Evolutionary conservation across 2,888 invertebrate species (phyloP).

Genomic region (Dorcus hopei): DNA sequence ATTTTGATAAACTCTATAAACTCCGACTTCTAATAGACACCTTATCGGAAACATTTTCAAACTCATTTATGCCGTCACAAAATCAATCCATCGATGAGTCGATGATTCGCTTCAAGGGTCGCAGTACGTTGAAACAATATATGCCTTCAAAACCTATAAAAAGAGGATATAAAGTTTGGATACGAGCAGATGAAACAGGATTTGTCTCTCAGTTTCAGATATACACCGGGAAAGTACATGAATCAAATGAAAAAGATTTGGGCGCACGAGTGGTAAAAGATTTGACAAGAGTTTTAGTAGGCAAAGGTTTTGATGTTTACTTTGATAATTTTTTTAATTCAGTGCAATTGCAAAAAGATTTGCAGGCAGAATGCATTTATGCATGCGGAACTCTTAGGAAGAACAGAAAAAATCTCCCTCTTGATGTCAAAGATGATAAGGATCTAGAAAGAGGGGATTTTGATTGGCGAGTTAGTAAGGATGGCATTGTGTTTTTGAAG

Average conservation of each 20-base stretch:
- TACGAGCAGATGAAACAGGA: constrained; percentile 27
- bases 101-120: background rate
- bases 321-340: constrained; percentile 32
- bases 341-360: constrained; percentile 19
- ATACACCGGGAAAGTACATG: constrained; percentile 32
- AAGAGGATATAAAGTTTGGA: constrained; percentile 29
- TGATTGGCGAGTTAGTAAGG: background rate
- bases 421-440: constrained; percentile 2
- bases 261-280: background rate
- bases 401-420: constrained; percentile 22
- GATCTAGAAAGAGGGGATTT: background rate
- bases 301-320: constrained; percentile 23
- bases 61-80: too few species aligned
- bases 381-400: constrained; percentile 26
- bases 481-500: background rate
- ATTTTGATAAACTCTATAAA: too few species aligned
- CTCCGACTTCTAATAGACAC: too few species aligned
- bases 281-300: constrained; percentile 9
- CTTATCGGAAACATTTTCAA: too few species aligned
- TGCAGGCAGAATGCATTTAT: constrained; percentile 23
- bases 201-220: constrained; percentile 33
- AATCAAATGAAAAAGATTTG: too few species aligned
- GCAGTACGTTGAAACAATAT: background rate
- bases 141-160: background rate
- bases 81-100: background rate